Evolutionary conservation across 2,888 invertebrate species (phyloP).

Genomic region (Tinea semifulvella): DNA sequence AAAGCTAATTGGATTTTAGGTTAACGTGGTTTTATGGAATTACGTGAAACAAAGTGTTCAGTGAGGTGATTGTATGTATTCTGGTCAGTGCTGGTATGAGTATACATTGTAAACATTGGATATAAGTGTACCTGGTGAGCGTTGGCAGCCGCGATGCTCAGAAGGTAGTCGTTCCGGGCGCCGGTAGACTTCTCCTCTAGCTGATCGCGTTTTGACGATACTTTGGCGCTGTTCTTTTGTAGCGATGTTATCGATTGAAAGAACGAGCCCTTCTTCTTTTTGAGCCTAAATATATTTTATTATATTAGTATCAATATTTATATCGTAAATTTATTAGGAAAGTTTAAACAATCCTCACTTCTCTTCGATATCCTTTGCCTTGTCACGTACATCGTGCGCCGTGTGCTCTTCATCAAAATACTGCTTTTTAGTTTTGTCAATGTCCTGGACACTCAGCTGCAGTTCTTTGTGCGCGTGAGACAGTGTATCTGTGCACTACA

Average conservation of each 20-base stretch:
- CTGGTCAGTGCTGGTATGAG: no score
- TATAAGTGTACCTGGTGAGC: conserved; percentile 77
- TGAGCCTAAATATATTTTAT: conserved; percentile 68
- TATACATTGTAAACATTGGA: neutral
- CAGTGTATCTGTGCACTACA: conserved; percentile 80
- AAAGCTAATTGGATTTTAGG: no score
- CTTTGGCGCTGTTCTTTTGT: conserved; percentile 97
- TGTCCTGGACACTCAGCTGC: conserved; percentile 85
- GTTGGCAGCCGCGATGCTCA: conserved; percentile 91
- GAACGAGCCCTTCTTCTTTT: conserved; percentile 96
- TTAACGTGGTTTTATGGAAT: no score
- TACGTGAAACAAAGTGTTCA: no score
- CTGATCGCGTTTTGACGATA: conserved; percentile 88
- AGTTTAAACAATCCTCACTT: no score
- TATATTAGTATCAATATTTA: no score
- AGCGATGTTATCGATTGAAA: conserved; percentile 95
- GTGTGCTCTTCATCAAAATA: conserved; percentile 97
- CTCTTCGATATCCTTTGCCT: conserved; percentile 94
- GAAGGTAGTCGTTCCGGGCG: conserved; percentile 92
- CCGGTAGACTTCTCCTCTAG: conserved; percentile 94
- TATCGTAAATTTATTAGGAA: neutral
- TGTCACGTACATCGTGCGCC: conserved; percentile 94
- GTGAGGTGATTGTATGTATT: no score
- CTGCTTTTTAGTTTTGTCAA: conserved; percentile 93
- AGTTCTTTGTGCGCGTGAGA: conserved; percentile 90